These are phyloP conservation scores for Nemotelus nigrinus DNA, from an alignment of 2,888 invertebrate species.

Conservation along the genomic window DNA sequence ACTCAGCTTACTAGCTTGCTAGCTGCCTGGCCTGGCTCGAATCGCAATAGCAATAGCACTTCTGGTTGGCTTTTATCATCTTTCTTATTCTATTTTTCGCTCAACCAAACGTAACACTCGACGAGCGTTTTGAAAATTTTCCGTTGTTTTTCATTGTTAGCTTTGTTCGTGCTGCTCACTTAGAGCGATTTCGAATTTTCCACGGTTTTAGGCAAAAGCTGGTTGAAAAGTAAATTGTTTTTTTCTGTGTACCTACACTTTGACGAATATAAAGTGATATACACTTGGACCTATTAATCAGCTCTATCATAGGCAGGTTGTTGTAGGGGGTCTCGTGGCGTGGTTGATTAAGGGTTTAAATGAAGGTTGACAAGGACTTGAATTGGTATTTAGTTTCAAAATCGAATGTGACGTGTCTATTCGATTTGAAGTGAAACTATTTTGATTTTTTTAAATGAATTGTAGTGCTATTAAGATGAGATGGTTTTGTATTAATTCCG, in stretches of 20 bases:
- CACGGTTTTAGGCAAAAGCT: constrained; percentile 37
- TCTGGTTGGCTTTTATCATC: constrained; percentile 27
- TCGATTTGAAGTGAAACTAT: too few relatives aligned
- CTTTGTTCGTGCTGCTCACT: constrained; percentile 44
- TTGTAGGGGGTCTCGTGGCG: too few relatives aligned
- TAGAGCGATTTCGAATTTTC: constrained; percentile 37
- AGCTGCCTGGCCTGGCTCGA: constrained; percentile 2
- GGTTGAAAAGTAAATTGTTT: constrained; percentile 41
- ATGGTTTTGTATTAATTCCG: too few relatives aligned
- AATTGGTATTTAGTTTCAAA: too few relatives aligned
- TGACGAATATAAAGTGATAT: constrained; percentile 34
- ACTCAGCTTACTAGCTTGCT: constrained; percentile 11
- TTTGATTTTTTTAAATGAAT: too few relatives aligned
- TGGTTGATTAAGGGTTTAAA: too few relatives aligned
- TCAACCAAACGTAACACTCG: constrained; percentile 44
- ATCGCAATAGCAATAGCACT: not conserved
- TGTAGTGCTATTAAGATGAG: too few relatives aligned
- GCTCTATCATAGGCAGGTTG: too few relatives aligned
- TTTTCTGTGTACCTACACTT: constrained; percentile 13
- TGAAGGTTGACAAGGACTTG: too few relatives aligned
- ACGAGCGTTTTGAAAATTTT: constrained; percentile 40
- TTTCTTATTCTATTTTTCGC: constrained; percentile 40
- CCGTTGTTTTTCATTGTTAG: constrained; percentile 39
- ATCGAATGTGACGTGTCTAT: too few relatives aligned
- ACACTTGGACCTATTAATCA: constrained; percentile 4